phyloP scores from a whole-genome alignment of 2,113 vertebrate species.

The Elephas maximus region DNA sequence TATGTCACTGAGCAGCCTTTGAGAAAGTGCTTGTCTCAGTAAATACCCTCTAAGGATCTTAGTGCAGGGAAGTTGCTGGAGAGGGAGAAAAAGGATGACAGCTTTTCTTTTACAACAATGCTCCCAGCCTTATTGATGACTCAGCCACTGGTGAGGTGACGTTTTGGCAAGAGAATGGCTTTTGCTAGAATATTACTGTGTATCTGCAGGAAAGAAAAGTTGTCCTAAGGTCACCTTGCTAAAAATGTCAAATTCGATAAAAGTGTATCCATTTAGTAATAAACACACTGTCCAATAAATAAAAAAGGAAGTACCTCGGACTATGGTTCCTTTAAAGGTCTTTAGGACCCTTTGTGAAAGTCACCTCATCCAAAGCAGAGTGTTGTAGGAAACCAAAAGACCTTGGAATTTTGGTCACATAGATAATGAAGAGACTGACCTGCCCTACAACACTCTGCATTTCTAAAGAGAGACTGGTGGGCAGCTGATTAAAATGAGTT shows the following conservation, averaged over 20 bases:
- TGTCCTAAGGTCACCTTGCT: neutral
- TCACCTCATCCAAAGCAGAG: neutral
- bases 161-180: neutral
- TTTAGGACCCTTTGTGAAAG: neutral
- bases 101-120: neutral
- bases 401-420: neutral
- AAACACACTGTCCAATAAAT: conserved; percentile 5
- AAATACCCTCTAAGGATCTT: neutral
- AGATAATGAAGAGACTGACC: neutral
- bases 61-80: conserved; percentile 24
- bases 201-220: neutral
- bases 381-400: neutral
- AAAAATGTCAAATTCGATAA: neutral
- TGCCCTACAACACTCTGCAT: neutral
- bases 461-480: conserved; percentile 6
- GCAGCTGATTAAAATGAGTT: neutral
- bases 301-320: conserved; percentile 34
- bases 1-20: conserved; percentile 69
- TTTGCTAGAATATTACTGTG: conserved; percentile 21
- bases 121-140: neutral
- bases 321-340: neutral
- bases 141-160: neutral
- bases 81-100: neutral
- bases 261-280: conserved; percentile 58
- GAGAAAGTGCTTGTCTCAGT: conserved; percentile 70